Base-by-base conservation (phyloP, 2,113 vertebrate genomes). In the Oncorhynchus clarkii region DNA sequence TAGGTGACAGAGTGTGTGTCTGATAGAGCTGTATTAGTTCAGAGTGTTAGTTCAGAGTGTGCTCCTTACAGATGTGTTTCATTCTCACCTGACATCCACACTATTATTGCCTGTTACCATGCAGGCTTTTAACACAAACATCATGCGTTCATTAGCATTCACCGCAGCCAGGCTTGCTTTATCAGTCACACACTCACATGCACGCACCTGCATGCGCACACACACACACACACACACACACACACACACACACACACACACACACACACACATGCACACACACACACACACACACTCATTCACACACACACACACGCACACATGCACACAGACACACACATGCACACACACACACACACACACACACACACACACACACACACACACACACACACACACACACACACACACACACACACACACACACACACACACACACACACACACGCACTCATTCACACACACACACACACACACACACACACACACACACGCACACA, bases 81-180 rank as follows among this genome's bases (percentile, higher is more conserved):
- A 88, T 87, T 86, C 87, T 73, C 79, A 78, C 78, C 82, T 88
- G 88, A 89, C 87, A 85, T 87, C 83, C 75, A 83, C 78, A 83
- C 85, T 84, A 82, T 91, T 86, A 86, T 88, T 90, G 85, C 86
- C 84, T 85, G 80, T 78, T 9, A 39, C 7, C 34, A 39, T 39
- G 34, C 82, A 73, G 78, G 87, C 81, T 85, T 88, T 85, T 79
- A 75, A 74, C 76, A 75, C 66, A 70, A 70, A 76, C 34, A 73
- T 62, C 51, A 70, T 51, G 59, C 64, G 70, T 60, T 14, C 5
- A 84, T 85, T 54, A 74, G 70, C 49, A 39, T 39, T 9, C 70
- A 34, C 7, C 39, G 9, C 6, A n/a, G n/a, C 20, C 34, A 13
- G 20, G 45, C 85, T 78, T 48, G 1, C 22, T 9, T 24, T 29